Evolutionary conservation across 2,797 vertebrate genomes (phyloP).

Genomic region (Oryzias sinensis): DNA sequence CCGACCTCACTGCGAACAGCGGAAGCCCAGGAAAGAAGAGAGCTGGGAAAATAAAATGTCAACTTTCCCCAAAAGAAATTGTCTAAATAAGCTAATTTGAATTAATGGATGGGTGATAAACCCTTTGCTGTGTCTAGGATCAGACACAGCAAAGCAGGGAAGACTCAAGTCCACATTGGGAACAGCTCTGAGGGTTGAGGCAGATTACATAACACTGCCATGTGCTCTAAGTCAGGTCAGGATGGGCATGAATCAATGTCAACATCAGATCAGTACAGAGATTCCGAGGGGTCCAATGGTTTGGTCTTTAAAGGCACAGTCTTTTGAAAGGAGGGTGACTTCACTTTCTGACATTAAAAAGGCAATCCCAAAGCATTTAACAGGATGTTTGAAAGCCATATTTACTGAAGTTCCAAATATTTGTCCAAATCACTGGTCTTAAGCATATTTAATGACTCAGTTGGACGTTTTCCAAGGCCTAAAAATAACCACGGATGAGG

Average conservation of each 20-base stretch:
- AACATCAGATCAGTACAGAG: conserved; percentile 37
- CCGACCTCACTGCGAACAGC: too few relatives aligned
- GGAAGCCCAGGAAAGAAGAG: too few relatives aligned
- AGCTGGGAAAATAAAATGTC: too few relatives aligned
- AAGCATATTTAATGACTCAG: neutral
- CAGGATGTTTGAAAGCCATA: neutral
- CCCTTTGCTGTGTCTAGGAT: too few relatives aligned
- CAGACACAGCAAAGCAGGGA: conserved; percentile 65
- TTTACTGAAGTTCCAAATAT: neutral
- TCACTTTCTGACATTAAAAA: neutral
- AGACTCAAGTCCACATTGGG: conserved; percentile 64
- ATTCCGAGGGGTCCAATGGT: conserved; percentile 17
- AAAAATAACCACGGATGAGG: conserved; percentile 2
- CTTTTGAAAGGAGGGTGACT: neutral
- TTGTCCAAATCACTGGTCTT: neutral
- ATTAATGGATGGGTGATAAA: too few relatives aligned
- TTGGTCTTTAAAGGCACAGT: conserved; percentile 28
- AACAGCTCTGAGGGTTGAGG: conserved; percentile 32
- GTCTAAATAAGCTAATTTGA: too few relatives aligned
- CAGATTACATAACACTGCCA: conserved; percentile 60
- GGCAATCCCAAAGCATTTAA: neutral
- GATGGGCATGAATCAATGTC: conserved; percentile 58
- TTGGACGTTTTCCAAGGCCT: neutral
- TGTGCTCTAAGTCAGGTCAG: conserved; percentile 52
- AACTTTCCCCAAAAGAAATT: too few relatives aligned